phyloP scores from a whole-genome alignment of 2,888 invertebrate species.

The Scaptodrosophila latifasciaeformis region DNA sequence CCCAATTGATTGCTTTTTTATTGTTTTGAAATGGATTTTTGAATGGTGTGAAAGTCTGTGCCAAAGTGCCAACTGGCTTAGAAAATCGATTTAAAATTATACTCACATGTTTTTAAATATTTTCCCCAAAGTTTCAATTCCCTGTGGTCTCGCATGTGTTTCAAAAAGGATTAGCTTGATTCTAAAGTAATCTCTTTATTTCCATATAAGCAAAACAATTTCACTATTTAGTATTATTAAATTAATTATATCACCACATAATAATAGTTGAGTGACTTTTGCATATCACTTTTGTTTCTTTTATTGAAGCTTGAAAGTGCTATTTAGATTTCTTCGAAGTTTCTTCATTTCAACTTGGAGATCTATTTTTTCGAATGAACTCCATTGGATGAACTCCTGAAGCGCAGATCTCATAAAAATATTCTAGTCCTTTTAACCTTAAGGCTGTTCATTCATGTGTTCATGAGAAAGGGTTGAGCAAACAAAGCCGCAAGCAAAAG shows the following conservation, averaged over 20 bases:
- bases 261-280: too few relatives aligned
- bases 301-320: too few relatives aligned
- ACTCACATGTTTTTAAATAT: constrained; percentile 48
- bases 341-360: not conserved
- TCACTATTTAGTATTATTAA: too few relatives aligned
- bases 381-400: not conserved
- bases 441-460: constrained; percentile 15
- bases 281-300: too few relatives aligned
- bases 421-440: constrained; percentile 16
- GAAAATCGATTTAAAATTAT: constrained; percentile 61
- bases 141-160: too few relatives aligned
- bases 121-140: not conserved
- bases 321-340: not conserved
- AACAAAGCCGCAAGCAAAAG: constrained; percentile 20
- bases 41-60: constrained; percentile 17
- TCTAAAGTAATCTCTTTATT: too few relatives aligned
- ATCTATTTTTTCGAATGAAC: not conserved
- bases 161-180: too few relatives aligned
- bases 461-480: too few relatives aligned
- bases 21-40: constrained; percentile 55
- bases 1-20: constrained; percentile 62
- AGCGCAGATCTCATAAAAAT: too few relatives aligned
- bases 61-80: constrained; percentile 26
- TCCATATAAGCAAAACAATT: not conserved
- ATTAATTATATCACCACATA: too few relatives aligned